Base-by-base conservation (phyloP, 2,888 invertebrate species). In the Mesochorus sp. region DNA sequence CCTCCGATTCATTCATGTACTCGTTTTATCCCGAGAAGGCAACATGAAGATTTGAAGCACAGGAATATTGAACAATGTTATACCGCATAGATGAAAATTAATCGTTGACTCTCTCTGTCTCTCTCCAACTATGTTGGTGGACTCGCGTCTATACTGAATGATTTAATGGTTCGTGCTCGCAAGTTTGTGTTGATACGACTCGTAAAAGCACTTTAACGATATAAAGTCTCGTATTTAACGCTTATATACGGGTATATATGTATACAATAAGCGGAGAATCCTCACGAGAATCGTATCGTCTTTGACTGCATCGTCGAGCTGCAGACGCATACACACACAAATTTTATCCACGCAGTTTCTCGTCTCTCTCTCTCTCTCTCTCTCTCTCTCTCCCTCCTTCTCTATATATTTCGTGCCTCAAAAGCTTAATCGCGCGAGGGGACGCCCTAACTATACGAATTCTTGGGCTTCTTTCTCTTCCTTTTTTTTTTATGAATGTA, bases 131-230 rank as follows among this genome's bases (percentile, higher is more conserved):
- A 6, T 31, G 3, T 39, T 28, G 53, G 14, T 53, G 3, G 5
- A 14, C 10, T 21, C 55, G 14, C 39, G 24, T 19, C 8, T 21
- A 21, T 49, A 12, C 12, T 21, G 37, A 57, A 66, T 73, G 64
- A 73, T 55, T 73, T 57, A 64, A 47, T 49, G 64, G 55, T 57
- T 47, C 34, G 28, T 37, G 64, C 37, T 37, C 53, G 55, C 42
- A 24, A 47, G 19, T 24, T 39, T 14, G n/a, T 49, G 55, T 64
- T 72, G 64, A 72, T 72, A 64, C 34, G 72, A 72, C 72, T 55
- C 72, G 62, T 19, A 47, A 72, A 72, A 72, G 72, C 72, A 72
- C 72, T 72, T 72, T 72, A 44, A 53, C 72, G 72, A 64, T 64
- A 57, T 47, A 26, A 55, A 64, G 55, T 55, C 55, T 49, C 55